Conservation (phyloP, 2,888 invertebrate species). For the Atethmia centrago region DNA sequence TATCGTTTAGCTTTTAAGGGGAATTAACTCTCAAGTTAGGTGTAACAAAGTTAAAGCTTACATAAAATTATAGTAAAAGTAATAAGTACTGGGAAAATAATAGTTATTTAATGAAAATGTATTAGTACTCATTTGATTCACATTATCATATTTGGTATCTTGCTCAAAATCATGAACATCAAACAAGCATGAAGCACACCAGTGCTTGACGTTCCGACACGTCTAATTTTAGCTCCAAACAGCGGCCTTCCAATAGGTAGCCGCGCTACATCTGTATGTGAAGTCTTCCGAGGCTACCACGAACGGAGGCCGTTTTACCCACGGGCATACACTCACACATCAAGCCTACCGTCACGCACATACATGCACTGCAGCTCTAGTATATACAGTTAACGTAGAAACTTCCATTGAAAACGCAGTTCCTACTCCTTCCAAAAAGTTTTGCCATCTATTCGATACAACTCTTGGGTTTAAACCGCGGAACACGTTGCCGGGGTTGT, state of each 20-base stretch:
- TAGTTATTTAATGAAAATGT: neutral
- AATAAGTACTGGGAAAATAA: neutral
- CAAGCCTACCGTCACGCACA: slow-evolving; percentile 64
- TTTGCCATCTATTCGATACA: slow-evolving; percentile 65
- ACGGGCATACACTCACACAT: slow-evolving; percentile 66
- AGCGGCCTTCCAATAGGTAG: slow-evolving; percentile 41
- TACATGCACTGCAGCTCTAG: slow-evolving; percentile 51
- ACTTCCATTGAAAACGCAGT: slow-evolving; percentile 86
- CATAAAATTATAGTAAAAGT: neutral
- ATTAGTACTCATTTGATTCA: neutral
- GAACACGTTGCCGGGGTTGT: slow-evolving; percentile 76
- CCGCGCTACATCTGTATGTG: slow-evolving; percentile 44
- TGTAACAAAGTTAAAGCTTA: neutral
- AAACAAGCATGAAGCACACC: slow-evolving; percentile 7
- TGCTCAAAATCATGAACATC: neutral
- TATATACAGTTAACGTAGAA: slow-evolving; percentile 75
- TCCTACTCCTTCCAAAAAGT: slow-evolving; percentile 70
- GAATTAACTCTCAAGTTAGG: neutral
- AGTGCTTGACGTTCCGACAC: slow-evolving; percentile 19
- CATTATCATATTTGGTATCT: neutral
- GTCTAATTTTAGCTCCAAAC: slow-evolving; percentile 55
- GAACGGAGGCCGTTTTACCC: slow-evolving; percentile 63
- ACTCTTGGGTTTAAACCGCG: slow-evolving; percentile 44
- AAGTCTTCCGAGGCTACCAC: slow-evolving; percentile 63
- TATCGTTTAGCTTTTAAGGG: neutral